Conservation (phyloP, 2,888 invertebrate species). For the Lycia hirtaria region DNA sequence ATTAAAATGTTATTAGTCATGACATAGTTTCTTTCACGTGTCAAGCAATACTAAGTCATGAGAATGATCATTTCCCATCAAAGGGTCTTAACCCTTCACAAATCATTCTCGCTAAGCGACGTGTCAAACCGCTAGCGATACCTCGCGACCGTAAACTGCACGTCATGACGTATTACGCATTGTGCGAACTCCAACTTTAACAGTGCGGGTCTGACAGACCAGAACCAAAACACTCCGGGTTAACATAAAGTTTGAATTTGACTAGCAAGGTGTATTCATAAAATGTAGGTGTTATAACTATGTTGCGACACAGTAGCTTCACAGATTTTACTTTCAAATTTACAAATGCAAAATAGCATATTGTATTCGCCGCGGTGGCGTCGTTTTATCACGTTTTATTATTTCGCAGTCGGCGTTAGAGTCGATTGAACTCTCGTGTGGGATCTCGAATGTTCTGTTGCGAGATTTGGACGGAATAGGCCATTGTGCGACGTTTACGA, state of each 20-base stretch:
- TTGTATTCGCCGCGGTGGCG: slow-evolving; percentile 70
- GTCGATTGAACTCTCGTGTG: slow-evolving; percentile 56
- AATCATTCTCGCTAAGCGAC: slow-evolving; percentile 77
- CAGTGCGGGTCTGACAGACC: slow-evolving; percentile 43
- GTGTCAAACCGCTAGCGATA: slow-evolving; percentile 77
- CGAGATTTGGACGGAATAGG: slow-evolving; percentile 46
- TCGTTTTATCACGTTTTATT: slow-evolving; percentile 65
- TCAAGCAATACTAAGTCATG: slow-evolving; percentile 40
- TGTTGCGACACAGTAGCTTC: slow-evolving; percentile 79
- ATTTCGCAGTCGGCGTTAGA: slow-evolving; percentile 59
- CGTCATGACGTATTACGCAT: slow-evolving; percentile 77
- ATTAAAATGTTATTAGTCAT: slow-evolving; percentile 30
- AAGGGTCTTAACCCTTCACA: slow-evolving; percentile 67
- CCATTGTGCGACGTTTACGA: slow-evolving; percentile 47
- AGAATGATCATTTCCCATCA: slow-evolving; percentile 51
- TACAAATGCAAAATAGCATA: slow-evolving; percentile 78
- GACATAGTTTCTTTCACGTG: slow-evolving; percentile 27
- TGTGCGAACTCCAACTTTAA: slow-evolving; percentile 59
- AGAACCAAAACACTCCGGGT: slow-evolving; percentile 32
- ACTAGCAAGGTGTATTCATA: slow-evolving; percentile 1
- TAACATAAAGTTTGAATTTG: slow-evolving; percentile 49
- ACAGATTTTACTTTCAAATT: slow-evolving; percentile 77
- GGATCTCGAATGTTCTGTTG: slow-evolving; percentile 22
- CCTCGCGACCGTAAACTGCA: slow-evolving; percentile 73
- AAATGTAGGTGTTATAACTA: slow-evolving; percentile 53